phyloP scores from a whole-genome alignment of 2,797 vertebrate species.

The Vultur gryphus region DNA sequence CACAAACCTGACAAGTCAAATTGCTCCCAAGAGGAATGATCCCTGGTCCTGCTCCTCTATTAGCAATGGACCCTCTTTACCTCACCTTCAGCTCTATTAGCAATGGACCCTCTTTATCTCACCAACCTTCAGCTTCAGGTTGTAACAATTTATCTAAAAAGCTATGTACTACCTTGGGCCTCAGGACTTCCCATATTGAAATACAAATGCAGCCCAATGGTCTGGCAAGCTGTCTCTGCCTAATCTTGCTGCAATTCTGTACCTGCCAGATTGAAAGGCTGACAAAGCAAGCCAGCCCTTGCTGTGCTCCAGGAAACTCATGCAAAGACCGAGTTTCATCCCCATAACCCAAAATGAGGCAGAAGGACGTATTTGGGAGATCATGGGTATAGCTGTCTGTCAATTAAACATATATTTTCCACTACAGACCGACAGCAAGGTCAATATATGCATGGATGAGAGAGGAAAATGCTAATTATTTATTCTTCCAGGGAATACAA shows the following conservation, averaged over 20 bases:
- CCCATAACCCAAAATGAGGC: background rate
- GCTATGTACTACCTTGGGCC: background rate
- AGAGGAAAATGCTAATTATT: background rate
- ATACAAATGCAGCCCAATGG: background rate
- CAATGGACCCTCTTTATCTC: background rate
- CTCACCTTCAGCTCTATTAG: background rate
- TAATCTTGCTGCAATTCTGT: background rate
- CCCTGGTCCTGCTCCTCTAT: background rate
- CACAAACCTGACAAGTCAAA: background rate
- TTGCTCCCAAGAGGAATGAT: background rate
- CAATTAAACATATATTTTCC: background rate
- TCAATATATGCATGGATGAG: background rate
- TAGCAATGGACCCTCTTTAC: background rate
- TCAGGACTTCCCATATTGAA: background rate
- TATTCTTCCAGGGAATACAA: background rate
- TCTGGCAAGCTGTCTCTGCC: background rate
- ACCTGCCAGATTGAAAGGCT: background rate
- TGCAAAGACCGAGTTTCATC: background rate
- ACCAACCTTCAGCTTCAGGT: background rate
- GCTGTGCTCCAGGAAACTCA: background rate
- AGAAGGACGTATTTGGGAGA: background rate
- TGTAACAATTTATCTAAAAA: background rate
- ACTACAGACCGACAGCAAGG: background rate
- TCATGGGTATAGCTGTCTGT: background rate
- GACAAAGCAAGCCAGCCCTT: background rate